Percentiles rank a stretch among this genome's conserved stretches.
Evolutionary conservation across 1,140 invertebrate genomes (phyloP).

Genomic region (Drosophila rhopaloa): DNA sequence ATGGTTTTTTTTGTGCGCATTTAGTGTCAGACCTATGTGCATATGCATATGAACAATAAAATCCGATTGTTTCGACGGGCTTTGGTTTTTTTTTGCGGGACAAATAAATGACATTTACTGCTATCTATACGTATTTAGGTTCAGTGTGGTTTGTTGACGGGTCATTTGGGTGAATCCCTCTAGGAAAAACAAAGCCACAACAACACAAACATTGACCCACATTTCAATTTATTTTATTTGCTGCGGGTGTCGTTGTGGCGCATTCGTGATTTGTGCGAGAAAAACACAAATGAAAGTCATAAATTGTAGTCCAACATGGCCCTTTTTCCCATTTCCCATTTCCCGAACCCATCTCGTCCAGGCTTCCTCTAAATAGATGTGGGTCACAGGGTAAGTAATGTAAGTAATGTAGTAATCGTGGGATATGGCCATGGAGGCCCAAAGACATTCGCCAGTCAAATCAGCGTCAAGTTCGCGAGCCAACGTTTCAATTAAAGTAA

Average conservation of each 20-base stretch:
- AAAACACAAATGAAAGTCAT: slow-evolving; percentile 71
- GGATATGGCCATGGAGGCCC: slow-evolving; percentile 21
- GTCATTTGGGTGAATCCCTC: slow-evolving; percentile 38
- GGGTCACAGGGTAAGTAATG: slow-evolving; percentile 49
- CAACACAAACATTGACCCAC: slow-evolving; percentile 69
- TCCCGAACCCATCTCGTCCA: background rate
- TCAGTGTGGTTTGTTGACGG: slow-evolving; percentile 26
- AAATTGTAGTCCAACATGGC: slow-evolving; percentile 53
- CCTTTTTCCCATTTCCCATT: slow-evolving; percentile 7
- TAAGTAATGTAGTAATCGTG: slow-evolving; percentile 35
- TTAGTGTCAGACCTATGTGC: slow-evolving; percentile 37
- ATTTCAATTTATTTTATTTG: slow-evolving; percentile 58
- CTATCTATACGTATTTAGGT: slow-evolving; percentile 30
- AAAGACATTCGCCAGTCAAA: slow-evolving; percentile 55
- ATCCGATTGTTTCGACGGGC: slow-evolving; percentile 59
- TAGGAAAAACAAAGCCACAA: slow-evolving; percentile 38
- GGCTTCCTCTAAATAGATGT: slow-evolving; percentile 23
- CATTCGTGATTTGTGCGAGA: slow-evolving; percentile 49
- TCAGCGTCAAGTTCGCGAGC: slow-evolving; percentile 55
- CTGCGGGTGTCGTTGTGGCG: slow-evolving; percentile 49
- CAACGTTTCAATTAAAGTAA: slow-evolving; percentile 60
- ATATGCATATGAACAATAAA: slow-evolving; percentile 20
- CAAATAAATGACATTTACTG: slow-evolving; percentile 52
- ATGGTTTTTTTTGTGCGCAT: slow-evolving; percentile 51
- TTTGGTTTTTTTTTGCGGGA: slow-evolving; percentile 26